These are phyloP conservation scores for Himalopsyche japonica DNA, from an alignment of 2,888 invertebrate genomes.

Conservation along the genomic window DNA sequence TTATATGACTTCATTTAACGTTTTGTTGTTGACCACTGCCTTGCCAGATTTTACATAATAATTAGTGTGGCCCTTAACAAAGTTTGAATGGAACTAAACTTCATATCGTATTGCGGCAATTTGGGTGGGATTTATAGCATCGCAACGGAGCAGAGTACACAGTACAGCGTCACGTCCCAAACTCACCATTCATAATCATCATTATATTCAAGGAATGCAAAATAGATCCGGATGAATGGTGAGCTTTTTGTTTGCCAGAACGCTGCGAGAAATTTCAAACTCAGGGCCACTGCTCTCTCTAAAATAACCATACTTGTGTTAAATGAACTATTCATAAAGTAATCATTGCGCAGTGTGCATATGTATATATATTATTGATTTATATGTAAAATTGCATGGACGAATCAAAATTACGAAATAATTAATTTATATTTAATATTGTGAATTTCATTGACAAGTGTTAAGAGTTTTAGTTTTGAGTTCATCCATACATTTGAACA, in stretches of 20 bases:
- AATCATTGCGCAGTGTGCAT: too few relatives aligned
- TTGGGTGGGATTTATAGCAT: slow-evolving; percentile 37
- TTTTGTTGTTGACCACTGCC: neutral
- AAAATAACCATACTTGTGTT: neutral
- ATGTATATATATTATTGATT: too few relatives aligned
- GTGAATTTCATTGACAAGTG: too few relatives aligned
- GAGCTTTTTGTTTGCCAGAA: slow-evolving; percentile 15
- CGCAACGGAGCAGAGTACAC: neutral
- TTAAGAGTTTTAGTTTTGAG: too few relatives aligned
- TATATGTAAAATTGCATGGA: too few relatives aligned
- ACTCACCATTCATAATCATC: slow-evolving; percentile 38
- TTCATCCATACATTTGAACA: too few relatives aligned
- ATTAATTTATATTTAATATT: too few relatives aligned
- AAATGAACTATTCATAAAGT: neutral
- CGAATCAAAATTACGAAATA: too few relatives aligned
- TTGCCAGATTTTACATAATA: slow-evolving; percentile 36
- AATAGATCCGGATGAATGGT: slow-evolving; percentile 28
- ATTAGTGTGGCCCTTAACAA: slow-evolving; percentile 38
- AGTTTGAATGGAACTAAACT: slow-evolving; percentile 40
- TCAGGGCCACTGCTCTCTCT: neutral
- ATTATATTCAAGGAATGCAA: slow-evolving; percentile 40
- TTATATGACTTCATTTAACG: too few relatives aligned
- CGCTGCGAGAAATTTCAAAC: neutral
- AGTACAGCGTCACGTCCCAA: slow-evolving; percentile 26
- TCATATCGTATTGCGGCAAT: slow-evolving; percentile 40